These are phyloP conservation scores for Lepus oiostolus DNA, from an alignment of 2,797 vertebrate genomes.

Conservation along the genomic window DNA sequence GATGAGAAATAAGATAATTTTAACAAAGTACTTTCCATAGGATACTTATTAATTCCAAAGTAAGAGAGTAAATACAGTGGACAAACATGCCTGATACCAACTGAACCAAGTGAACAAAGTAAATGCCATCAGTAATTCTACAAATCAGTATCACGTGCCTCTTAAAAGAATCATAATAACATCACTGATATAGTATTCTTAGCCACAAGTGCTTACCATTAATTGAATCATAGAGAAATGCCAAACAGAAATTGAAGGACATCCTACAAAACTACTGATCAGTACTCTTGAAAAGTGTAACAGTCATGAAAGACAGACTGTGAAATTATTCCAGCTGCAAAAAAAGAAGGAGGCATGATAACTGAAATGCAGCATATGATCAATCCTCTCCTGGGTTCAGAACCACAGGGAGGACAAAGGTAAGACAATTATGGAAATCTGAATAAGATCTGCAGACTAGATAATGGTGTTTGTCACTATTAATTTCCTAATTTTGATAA, in stretches of 20 bases:
- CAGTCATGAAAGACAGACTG: slow-evolving; percentile 5
- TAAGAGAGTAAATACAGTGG: background rate
- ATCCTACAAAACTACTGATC: slow-evolving; percentile 14
- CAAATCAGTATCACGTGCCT: background rate
- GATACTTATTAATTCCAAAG: background rate
- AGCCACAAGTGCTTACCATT: background rate
- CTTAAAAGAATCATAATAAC: background rate
- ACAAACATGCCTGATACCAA: background rate
- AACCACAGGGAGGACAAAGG: background rate
- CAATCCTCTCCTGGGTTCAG: background rate
- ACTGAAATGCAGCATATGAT: background rate
- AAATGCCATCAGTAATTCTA: background rate
- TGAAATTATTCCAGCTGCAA: background rate
- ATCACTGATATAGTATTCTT: background rate
- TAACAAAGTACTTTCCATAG: background rate
- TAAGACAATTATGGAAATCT: background rate
- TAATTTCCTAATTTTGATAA: slow-evolving; percentile 38
- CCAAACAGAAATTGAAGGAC: background rate
- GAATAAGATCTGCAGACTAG: background rate
- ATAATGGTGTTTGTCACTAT: background rate
- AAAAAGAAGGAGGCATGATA: background rate
- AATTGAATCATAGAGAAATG: background rate
- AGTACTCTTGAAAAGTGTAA: slow-evolving; percentile 29
- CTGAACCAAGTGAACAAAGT: background rate
- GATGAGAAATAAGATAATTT: slow-evolving; percentile 11